Evolutionary conservation across 2,113 vertebrate species (phyloP).

Genomic region (Alaudala cheleensis): DNA sequence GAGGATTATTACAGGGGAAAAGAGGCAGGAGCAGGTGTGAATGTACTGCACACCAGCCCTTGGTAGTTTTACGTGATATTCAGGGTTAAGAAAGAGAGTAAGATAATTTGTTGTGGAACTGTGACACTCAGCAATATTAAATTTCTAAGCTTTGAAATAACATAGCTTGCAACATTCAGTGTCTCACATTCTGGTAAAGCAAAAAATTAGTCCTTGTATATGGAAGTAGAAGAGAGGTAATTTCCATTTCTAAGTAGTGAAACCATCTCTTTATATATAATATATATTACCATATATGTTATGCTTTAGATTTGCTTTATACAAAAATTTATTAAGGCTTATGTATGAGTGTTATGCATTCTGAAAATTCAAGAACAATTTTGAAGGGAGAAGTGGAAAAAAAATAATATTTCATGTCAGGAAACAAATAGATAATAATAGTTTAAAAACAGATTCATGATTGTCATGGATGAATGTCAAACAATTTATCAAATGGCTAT

Average conservation of each 20-base stretch:
- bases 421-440: neutral
- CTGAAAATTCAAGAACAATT: neutral
- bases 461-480: neutral
- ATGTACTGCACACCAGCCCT: neutral
- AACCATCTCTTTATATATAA: neutral
- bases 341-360: neutral
- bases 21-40: too few relatives aligned
- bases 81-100: neutral
- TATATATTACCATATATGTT: neutral
- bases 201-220: neutral
- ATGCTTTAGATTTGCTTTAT: neutral
- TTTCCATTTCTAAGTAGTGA: neutral
- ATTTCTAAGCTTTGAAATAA: neutral
- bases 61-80: fast-evolving
- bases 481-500: neutral
- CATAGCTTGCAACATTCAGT: neutral
- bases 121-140: neutral
- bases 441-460: neutral
- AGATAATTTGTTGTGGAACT: neutral
- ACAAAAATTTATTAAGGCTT: slow-evolving; percentile 19
- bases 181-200: neutral
- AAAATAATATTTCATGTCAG: neutral
- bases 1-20: neutral
- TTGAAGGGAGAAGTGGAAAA: neutral
- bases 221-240: neutral